Evolutionary conservation across 2,797 vertebrate genomes (phyloP), one percentile per base, ranked within the genome.

Genomic region (Aeoliscus strigatus): DNA sequence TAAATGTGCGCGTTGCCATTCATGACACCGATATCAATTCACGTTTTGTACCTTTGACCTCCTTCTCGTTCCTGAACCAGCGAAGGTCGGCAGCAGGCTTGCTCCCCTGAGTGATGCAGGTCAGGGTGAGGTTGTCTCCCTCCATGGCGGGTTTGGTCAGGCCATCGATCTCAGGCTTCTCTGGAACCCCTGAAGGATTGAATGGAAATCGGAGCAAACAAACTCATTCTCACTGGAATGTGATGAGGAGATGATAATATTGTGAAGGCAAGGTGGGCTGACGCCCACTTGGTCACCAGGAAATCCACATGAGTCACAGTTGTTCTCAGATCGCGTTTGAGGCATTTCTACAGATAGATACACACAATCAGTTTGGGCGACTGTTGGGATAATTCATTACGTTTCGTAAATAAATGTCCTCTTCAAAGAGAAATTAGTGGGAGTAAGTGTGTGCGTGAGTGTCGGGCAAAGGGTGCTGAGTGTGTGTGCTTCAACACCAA

Each of bases 21-120:
- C n/a, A n/a, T n/a, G n/a, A n/a, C n/a, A n/a, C n/a, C n/a, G n/a
- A n/a, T n/a, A n/a, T n/a, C n/a, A n/a, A n/a, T n/a, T n/a, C n/a
- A n/a, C n/a, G 18, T 16, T 4, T 49, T 42, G 60, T 84, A 98
- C 96, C 96, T 94, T 92, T 93, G 70, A 99, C 88, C 84, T 99
- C 94, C 81, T 95, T 95, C 46, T 97, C 93, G 0, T 96, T 95
- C 81, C 94, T 92, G 85, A 93, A 99, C 95, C 96, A 98, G 87
- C 93, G 93, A 75, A 98, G 91, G 77, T 98, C 92, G 2, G 96
- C 96, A 4, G 95, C 96, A 32, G 96, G 96, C 80, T 98, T 99
- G 70, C 95, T 98, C 52, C 96, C 96, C 35, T 93, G 94, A 9
- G 94, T 97, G 77, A 94, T 93, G 80, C 96, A 99, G 65, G 94